Evolutionary conservation across 2,888 invertebrate species (phyloP).

Genomic region (Phymatocera aterrima): DNA sequence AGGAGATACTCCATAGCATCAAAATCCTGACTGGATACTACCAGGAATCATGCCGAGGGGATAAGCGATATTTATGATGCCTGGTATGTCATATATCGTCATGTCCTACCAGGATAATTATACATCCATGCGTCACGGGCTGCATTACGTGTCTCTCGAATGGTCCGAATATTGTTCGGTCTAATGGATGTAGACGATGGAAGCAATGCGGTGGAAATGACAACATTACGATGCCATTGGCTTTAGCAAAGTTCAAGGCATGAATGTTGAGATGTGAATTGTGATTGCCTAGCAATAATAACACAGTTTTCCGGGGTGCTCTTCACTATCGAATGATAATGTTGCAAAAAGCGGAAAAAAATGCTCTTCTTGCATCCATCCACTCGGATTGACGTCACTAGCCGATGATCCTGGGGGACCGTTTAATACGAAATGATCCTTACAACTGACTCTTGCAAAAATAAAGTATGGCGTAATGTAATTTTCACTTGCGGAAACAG

Average conservation of each 20-base stretch:
- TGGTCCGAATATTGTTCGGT: slow-evolving; percentile 56
- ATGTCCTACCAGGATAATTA: slow-evolving; percentile 58
- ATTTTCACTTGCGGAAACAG: slow-evolving; percentile 59
- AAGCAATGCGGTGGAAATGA: slow-evolving; percentile 66
- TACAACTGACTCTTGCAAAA: slow-evolving; percentile 54
- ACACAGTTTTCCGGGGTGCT: not conserved
- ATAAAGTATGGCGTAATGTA: slow-evolving; percentile 60
- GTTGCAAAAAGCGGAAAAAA: slow-evolving; percentile 52
- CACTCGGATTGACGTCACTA: slow-evolving; percentile 56
- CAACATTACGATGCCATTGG: slow-evolving; percentile 64
- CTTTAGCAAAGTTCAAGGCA: slow-evolving; percentile 61
- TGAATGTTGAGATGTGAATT: slow-evolving; percentile 47
- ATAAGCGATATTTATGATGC: slow-evolving; percentile 51
- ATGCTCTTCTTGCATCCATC: slow-evolving; percentile 60
- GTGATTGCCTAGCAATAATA: not conserved
- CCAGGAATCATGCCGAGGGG: slow-evolving; percentile 47
- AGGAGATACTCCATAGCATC: slow-evolving; percentile 54
- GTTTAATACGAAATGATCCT: slow-evolving; percentile 60
- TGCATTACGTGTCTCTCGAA: slow-evolving; percentile 62
- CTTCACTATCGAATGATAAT: slow-evolving; percentile 49
- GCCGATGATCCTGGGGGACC: slow-evolving; percentile 57
- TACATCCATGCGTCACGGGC: slow-evolving; percentile 62
- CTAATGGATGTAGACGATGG: slow-evolving; percentile 65
- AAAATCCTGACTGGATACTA: slow-evolving; percentile 54
- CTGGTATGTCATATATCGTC: slow-evolving; percentile 61